These are phyloP conservation scores for Tichodroma muraria DNA, from an alignment of 2,113 vertebrate genomes.

Conservation along the genomic window DNA sequence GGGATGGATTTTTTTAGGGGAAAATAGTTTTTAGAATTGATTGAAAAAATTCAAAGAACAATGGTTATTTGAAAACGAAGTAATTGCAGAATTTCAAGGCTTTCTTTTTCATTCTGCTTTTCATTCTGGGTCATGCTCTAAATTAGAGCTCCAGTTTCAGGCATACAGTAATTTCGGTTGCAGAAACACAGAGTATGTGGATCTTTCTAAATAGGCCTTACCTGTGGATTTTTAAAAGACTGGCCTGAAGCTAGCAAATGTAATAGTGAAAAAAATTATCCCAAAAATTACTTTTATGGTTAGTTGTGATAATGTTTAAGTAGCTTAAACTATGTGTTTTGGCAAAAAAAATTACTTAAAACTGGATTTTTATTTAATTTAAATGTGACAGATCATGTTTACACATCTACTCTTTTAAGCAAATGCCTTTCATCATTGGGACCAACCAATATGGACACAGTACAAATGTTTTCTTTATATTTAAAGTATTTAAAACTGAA, in stretches of 20 bases:
- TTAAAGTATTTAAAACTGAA: background rate
- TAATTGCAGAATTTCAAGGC: background rate
- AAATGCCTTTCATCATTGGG: constrained; percentile 5
- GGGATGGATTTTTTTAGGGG: background rate
- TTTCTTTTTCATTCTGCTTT: background rate
- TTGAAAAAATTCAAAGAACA: background rate
- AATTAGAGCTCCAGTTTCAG: constrained; percentile 46
- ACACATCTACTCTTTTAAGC: background rate
- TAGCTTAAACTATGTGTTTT: background rate
- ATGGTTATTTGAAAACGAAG: background rate
- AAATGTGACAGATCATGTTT: background rate
- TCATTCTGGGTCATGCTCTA: constrained; percentile 3
- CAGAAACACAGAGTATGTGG: background rate
- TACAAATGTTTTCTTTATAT: constrained; percentile 24
- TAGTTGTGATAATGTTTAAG: background rate
- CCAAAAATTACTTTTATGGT: background rate
- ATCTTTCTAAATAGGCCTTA: background rate
- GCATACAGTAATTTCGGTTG: background rate
- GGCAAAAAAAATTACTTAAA: background rate
- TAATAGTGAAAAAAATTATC: no score
- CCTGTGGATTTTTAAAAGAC: background rate
- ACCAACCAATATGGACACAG: background rate
- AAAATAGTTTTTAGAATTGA: background rate
- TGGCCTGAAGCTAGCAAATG: background rate
- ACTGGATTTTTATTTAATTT: background rate